Evolutionary conservation across 2,888 invertebrate species (phyloP), one percentile per base, ranked within the genome.

Genomic region (Ophion obscuratus): DNA sequence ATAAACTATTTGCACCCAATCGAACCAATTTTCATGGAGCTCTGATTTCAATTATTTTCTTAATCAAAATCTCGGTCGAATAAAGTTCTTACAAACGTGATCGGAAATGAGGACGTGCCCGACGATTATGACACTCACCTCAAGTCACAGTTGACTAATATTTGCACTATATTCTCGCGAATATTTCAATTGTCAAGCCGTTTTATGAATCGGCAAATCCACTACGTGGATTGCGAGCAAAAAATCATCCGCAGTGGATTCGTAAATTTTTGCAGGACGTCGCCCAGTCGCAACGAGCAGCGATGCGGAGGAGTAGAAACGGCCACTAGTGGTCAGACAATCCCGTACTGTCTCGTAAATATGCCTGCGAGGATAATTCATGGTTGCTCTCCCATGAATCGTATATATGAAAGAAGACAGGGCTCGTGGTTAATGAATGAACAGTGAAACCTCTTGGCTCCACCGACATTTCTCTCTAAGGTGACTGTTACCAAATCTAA

Each of bases 361-460:
- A 71, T 78, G 59, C 36, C 31, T 62, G 17, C 81, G 53, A 64
- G 27, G 53, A 40, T 82, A 82, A 85, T 82, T 85, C 82, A 82
- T 75, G 75, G 79, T 64, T 77, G 62, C 68, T 77, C 62, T 59
- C n/a, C 80, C 53, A 47, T 73, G 24, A 83, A 83, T 59, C 53
- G 53, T 53, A 53, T 78, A n/a, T 64, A 68, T 74, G 64, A 83
- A 86, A 86, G 81, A 73, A 81, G 74, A 67, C 47, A 27, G 64
- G 31, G 78, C 53, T 44, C 14, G 73, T 10, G 27, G 62, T 67
- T 86, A 86, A 86, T 83, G 86, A 86, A 86, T 83, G 86, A 83
- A 86, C 81, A 77, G 83, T 59, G 77, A 83, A 83, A 75, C 81
- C 57, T 67, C 68, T 47, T 67, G 59, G 57, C 53, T 59, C 40